Base-by-base conservation (phyloP, 2,797 vertebrate genomes). In the Numenius phaeopus region DNA sequence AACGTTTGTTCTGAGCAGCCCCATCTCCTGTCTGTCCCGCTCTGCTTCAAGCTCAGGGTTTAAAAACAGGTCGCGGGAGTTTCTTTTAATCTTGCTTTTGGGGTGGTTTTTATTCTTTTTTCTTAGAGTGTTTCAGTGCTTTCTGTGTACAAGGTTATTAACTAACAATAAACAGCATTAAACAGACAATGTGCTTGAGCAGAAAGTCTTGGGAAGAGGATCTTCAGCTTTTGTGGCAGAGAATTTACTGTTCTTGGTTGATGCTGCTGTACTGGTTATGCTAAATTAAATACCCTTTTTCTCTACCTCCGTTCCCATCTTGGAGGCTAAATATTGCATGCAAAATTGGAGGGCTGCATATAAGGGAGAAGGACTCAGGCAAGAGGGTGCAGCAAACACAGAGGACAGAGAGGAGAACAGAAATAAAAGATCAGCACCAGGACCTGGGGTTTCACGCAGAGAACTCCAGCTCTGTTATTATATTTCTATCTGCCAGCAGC, bases 21-120 rank as follows among this genome's bases (percentile, higher is more conserved):
- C 80, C 91, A 94, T 95, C 95, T 95, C 96, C 97, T 89, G 59
- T 81, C 92, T 87, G 80, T 95, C 73, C 71, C 44, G 12, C 66
- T 96, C 83, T 32, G 62, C 52, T 59, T 65, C 52, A 27, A 39
- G 77, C 20, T 23, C 85, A 72, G 65, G 66, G 82, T 66, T 95
- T 58, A 18, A 91, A 83, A 94, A 69, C 87, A 91, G 65, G 29
- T 30, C 5, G 2, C 0, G 0, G 66, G 55, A 54, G 15, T 84
- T 90, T 76, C 39, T 50, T 81, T 81, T 49, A 2, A 59, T 64
- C 89, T 86, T 86, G 23, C 14, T 85, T 82, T 54, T 19, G 9
- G 42, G 7, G 1, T 13, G 9, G 10, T 34, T 89, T 66, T 37
- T 24, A 11, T 85, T 78, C 10, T 89, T 90, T 90, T 89, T 61